Conservation (phyloP, 2,888 invertebrate genomes). For the Eupsilia transversa region DNA sequence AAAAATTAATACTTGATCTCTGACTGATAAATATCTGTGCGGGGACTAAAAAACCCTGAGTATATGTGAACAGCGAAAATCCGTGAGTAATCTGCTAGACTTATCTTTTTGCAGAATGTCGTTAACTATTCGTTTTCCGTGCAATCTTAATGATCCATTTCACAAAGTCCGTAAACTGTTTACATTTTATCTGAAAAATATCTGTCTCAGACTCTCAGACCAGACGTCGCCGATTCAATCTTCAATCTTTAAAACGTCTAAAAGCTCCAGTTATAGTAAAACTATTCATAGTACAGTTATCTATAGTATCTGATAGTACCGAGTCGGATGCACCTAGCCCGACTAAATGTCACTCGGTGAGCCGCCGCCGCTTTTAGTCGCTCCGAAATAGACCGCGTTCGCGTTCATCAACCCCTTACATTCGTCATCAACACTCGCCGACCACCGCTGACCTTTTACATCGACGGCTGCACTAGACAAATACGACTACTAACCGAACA, state of each 20-base stretch:
- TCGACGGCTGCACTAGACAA: slow-evolving; percentile 72
- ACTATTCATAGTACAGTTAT: slow-evolving; percentile 70
- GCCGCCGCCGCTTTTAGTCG: slow-evolving; percentile 87
- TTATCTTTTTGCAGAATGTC: slow-evolving; percentile 8
- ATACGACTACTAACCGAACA: slow-evolving; percentile 65
- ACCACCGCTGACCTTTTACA: slow-evolving; percentile 82
- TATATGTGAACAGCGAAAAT: slow-evolving; percentile 31
- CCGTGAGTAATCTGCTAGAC: slow-evolving; percentile 5
- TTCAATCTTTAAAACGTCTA: slow-evolving; percentile 60
- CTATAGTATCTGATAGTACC: slow-evolving; percentile 77
- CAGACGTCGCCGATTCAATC: slow-evolving; percentile 28
- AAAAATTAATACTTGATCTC: slow-evolving; percentile 53
- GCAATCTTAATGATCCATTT: neutral
- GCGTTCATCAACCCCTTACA: slow-evolving; percentile 90
- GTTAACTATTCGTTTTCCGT: slow-evolving; percentile 16
- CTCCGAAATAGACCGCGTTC: slow-evolving; percentile 86
- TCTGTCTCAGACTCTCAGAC: slow-evolving; percentile 23
- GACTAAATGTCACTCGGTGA: slow-evolving; percentile 90
- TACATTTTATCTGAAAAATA: slow-evolving; percentile 17
- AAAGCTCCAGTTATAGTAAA: slow-evolving; percentile 61
- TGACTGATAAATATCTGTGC: slow-evolving; percentile 51
- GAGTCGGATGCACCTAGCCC: slow-evolving; percentile 87
- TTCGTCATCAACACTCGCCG: slow-evolving; percentile 82
- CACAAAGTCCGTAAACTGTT: neutral
- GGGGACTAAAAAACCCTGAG: slow-evolving; percentile 37